Evolutionary conservation across 1,140 invertebrate species (phyloP).

Genomic region (Trichonephila clavata): DNA sequence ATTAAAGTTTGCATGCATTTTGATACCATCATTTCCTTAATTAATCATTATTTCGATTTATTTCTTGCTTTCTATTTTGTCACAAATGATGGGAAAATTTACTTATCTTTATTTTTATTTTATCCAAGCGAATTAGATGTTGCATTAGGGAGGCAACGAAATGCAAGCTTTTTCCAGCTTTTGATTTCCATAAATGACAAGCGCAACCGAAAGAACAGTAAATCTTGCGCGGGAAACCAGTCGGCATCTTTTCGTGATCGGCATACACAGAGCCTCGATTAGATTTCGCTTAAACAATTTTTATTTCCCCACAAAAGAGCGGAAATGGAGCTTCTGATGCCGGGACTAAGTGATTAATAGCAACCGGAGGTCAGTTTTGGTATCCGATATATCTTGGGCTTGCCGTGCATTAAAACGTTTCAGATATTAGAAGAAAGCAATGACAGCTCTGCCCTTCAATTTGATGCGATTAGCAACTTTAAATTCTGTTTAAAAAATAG

Average conservation of each 20-base stretch:
- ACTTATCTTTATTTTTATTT: no score
- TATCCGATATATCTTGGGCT: neutral
- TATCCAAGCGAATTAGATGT: neutral
- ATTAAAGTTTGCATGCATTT: no score
- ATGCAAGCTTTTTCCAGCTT: neutral
- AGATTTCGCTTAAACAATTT: neutral
- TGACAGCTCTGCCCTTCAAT: no score
- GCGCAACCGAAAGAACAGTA: neutral
- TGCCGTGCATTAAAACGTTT: neutral
- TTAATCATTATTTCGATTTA: no score
- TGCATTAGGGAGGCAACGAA: neutral
- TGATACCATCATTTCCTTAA: no score
- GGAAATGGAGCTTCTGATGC: constrained; percentile 8
- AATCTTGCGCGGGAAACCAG: neutral
- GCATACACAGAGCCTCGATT: neutral
- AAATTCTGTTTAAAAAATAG: no score
- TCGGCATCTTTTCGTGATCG: constrained; percentile 15
- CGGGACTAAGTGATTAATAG: neutral
- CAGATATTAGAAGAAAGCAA: neutral
- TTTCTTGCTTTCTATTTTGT: no score
- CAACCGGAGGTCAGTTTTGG: constrained; percentile 4
- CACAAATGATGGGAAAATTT: no score
- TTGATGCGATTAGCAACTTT: no score
- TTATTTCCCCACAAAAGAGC: constrained; percentile 1
- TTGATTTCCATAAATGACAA: constrained; percentile 35